Percentiles rank a stretch among this genome's conserved stretches.
These are phyloP conservation scores for Onychorhynchus coronatus DNA, from an alignment of 2,113 vertebrate species.

Conservation along the genomic window DNA sequence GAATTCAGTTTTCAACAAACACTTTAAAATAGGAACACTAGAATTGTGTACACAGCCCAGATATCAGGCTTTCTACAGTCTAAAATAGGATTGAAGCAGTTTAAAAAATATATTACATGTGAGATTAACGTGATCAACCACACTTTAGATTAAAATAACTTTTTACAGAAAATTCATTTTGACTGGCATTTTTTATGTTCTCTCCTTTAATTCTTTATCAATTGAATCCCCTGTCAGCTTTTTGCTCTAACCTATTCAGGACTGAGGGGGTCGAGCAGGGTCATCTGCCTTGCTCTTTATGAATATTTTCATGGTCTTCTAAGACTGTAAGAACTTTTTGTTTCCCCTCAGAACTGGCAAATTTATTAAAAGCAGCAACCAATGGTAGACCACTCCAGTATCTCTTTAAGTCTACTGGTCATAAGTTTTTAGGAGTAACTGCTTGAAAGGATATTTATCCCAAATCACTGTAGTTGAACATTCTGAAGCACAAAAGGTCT, in stretches of 20 bases:
- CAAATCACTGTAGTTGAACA: background rate
- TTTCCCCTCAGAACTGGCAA: background rate
- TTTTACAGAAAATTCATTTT: background rate
- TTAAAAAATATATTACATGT: background rate
- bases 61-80: background rate
- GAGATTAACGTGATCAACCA: background rate
- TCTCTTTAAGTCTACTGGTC: background rate
- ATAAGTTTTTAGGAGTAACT: background rate
- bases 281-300: background rate
- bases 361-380: background rate
- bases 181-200: background rate
- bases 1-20: background rate
- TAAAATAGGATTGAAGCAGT: background rate
- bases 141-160: background rate
- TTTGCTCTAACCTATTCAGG: background rate
- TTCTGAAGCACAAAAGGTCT: background rate
- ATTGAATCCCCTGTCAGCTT: background rate
- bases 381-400: background rate
- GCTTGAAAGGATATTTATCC: background rate
- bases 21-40: background rate
- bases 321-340: background rate
- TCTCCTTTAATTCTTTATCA: slow-evolving; percentile 2
- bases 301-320: background rate
- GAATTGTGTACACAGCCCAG: background rate
- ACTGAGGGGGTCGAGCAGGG: background rate